Base-by-base conservation (phyloP, 2,888 invertebrate species). In the Creontiades dilutus region DNA sequence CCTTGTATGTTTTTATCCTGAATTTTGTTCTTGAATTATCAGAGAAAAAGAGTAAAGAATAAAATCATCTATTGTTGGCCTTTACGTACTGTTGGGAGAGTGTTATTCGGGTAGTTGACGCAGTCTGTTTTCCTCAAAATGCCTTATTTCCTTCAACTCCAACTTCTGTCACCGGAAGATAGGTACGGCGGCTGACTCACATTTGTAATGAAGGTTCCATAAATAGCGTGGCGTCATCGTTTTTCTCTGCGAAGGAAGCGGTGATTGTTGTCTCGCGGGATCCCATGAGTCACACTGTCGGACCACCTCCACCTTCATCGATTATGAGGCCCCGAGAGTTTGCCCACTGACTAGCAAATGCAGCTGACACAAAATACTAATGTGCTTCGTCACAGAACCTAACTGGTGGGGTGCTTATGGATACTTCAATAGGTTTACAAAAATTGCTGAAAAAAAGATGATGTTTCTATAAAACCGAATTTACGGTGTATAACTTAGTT, bases 261-360 rank as follows among this genome's bases (percentile, higher is more conserved):
- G 46, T 46, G 78, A 78, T 78, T 78, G 78, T 78, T 78, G 78
- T 78, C 78, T 78, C 78, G 46, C 37, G 46, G 78, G 78, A 47
- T 78, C 37, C 78, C 14, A 46, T 78, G 78, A 78, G 19, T 78
- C 46, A 47, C 16, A 14, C 46, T 12, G 78, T n/a, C 37, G 14
- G n/a, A 46, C 37, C 75, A 13, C 37, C 47, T n/a, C n/a, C 46
- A 46, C n/a, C 78, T 47, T 68, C 68, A 68, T 68, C 68, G 68
- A 68, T 68, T 68, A 68, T 19, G 61, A 19, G 3, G 61, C 19
- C 68, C 23, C 68, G 5, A 27, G 12, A 23, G 23, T 19, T 19
- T 27, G 23, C 23, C 23, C 68, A 23, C 11, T 12, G 23, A 68
- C 68, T 23, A 68, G 23, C 19, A 68, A 19, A 13, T 23, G 23